Base-by-base conservation (phyloP, 2,888 invertebrate species). In the Micropterix aruncella region DNA sequence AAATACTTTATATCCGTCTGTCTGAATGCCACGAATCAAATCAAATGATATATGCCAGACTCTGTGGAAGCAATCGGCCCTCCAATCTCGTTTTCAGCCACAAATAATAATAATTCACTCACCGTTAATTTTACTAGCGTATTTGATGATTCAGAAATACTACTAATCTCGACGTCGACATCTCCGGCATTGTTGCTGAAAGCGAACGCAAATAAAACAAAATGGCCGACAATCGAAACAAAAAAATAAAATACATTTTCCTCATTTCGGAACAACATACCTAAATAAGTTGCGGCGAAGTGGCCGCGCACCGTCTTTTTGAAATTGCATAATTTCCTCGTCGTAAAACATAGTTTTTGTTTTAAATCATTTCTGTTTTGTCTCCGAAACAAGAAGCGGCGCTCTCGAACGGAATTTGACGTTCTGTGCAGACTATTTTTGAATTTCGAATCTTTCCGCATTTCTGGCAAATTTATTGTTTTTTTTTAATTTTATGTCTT, bases 221-320 rank as follows among this genome's bases (percentile, higher is more conserved):
- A n/a, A 7, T n/a, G 36, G n/a, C 36, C 7, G 7, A 7, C 7
- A 9, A 27, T 27, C n/a, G 36, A 27, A 27, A 27, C n/a, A n/a
- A 9, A 9, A n/a, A 7, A 27, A 27, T n/a, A n/a, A 9, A 7
- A 7, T 27, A 9, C 7, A 27, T 9, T 27, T 27, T 27, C 14
- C 14, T 12, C 5, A 38, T 38, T 38, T 38, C 38, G 12, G 14
- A 16, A 16, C 37, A 16, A 37, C 19, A 27, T 37, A 69, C 70
- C 69, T 65, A 62, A 70, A 66, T 53, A 70, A 63, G 56, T 69
- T 67, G 54, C 69, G 67, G 49, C 63, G 65, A 46, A 64, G 62
- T 51, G 60, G 60, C 61, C 62, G 62, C 54, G 63, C 62, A 55
- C 59, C 59, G 56, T 59, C 60, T 55, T 62, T 66, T 50, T 60